Percentiles rank a stretch among this genome's conserved stretches.
phyloP scores from a whole-genome alignment of 2,888 invertebrate genomes.

The Cantharis nigra region DNA sequence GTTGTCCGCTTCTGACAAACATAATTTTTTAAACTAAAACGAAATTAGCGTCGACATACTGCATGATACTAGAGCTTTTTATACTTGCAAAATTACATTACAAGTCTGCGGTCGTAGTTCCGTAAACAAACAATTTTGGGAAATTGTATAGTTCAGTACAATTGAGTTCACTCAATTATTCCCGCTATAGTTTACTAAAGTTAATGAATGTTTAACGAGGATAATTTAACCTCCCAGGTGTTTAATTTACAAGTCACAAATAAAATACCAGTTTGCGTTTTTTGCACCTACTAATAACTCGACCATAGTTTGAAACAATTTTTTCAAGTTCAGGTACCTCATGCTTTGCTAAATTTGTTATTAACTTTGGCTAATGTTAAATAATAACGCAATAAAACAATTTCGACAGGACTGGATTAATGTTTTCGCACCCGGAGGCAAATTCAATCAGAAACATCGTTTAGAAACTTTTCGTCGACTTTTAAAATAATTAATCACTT shows the following conservation, averaged over 20 bases:
- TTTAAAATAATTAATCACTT: not conserved
- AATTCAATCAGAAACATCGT: not conserved
- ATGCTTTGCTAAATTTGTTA: not conserved
- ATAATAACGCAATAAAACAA: not conserved
- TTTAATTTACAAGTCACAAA: not conserved
- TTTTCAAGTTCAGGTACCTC: not conserved
- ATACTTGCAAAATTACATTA: not conserved
- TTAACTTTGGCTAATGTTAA: not conserved
- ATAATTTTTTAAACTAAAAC: not conserved
- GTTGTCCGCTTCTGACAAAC: not conserved
- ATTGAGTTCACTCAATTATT: not conserved
- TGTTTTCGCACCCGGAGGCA: not conserved
- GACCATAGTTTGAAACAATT: not conserved
- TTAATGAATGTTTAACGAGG: not conserved
- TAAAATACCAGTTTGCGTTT: not conserved
- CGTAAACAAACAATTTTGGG: not conserved
- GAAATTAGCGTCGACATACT: no score
- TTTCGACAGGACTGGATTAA: not conserved
- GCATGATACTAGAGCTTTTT: not conserved
- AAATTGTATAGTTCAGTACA: not conserved
- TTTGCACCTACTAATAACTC: not conserved
- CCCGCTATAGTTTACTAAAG: not conserved
- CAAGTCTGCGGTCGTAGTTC: not conserved
- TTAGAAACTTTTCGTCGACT: not conserved
- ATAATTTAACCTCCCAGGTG: not conserved